These are phyloP conservation scores for Condylura cristata DNA, from an alignment of 2,113 vertebrate species.

Conservation along the genomic window DNA sequence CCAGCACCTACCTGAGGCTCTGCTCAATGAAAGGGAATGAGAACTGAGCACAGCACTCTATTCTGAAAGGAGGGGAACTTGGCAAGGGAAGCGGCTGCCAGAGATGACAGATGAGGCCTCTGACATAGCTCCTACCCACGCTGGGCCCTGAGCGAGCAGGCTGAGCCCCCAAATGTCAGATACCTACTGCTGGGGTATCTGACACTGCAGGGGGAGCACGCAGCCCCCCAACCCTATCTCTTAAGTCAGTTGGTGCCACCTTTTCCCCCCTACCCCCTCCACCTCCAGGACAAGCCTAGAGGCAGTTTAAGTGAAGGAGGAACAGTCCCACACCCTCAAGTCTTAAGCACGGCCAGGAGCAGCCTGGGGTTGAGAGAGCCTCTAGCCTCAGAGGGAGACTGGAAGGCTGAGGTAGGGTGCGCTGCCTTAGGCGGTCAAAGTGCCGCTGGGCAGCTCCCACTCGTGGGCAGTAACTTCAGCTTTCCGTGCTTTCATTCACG, in stretches of 20 bases:
- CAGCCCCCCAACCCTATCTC: background rate
- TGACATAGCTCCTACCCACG: slow-evolving; percentile 33
- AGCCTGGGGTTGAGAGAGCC: background rate
- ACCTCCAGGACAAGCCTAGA: background rate
- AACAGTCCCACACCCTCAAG: slow-evolving; percentile 3
- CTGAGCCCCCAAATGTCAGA: slow-evolving; percentile 43
- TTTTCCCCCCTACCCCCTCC: background rate
- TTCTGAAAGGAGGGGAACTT: slow-evolving; percentile 13
- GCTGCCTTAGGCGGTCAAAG: background rate
- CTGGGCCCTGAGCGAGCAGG: background rate
- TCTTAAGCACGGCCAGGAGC: background rate
- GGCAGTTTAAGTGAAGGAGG: background rate
- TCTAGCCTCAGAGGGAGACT: background rate
- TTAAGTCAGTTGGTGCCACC: background rate
- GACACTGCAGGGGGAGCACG: background rate
- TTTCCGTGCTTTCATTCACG: background rate
- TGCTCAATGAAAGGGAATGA: background rate
- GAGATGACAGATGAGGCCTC: slow-evolving; percentile 62
- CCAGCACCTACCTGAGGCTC: background rate
- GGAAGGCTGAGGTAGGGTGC: background rate
- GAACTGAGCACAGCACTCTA: background rate
- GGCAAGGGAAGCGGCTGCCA: slow-evolving; percentile 63
- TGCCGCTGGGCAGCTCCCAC: background rate
- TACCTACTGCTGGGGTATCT: background rate
- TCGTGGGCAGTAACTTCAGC: background rate